Percentiles rank a stretch among this genome's conserved stretches.
These are phyloP conservation scores for Lapara coniferarum DNA, from an alignment of 2,888 invertebrate genomes.

Conservation along the genomic window DNA sequence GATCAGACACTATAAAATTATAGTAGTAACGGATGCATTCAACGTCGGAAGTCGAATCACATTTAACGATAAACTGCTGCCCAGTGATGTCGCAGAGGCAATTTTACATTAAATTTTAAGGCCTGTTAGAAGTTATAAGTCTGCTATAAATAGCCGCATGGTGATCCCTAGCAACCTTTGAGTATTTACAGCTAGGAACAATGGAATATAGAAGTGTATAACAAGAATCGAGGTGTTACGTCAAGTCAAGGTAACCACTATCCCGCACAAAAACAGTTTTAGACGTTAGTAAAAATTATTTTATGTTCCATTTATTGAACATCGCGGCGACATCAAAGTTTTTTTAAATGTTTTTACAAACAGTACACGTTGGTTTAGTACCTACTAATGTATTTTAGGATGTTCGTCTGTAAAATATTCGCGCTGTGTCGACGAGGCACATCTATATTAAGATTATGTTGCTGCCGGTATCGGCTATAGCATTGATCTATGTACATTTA, in stretches of 20 bases:
- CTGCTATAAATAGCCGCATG: background rate
- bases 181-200: too few species aligned
- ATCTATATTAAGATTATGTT: conserved; percentile 25
- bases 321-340: conserved; percentile 15
- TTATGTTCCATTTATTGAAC: conserved; percentile 10
- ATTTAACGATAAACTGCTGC: too few species aligned
- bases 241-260: background rate
- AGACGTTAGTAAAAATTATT: background rate
- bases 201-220: background rate
- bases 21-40: too few species aligned
- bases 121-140: too few species aligned
- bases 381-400: conserved; percentile 24
- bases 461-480: conserved; percentile 28
- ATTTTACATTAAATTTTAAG: too few species aligned
- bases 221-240: background rate
- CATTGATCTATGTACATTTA: conserved; percentile 27
- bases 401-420: conserved; percentile 19
- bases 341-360: conserved; percentile 17
- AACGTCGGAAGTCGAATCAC: too few species aligned
- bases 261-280: background rate
- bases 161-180: background rate
- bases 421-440: conserved; percentile 5
- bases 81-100: too few species aligned
- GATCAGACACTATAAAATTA: too few species aligned
- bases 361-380: background rate